phyloP scores from a whole-genome alignment of 2,888 invertebrate species.

The Sesia apiformis region DNA sequence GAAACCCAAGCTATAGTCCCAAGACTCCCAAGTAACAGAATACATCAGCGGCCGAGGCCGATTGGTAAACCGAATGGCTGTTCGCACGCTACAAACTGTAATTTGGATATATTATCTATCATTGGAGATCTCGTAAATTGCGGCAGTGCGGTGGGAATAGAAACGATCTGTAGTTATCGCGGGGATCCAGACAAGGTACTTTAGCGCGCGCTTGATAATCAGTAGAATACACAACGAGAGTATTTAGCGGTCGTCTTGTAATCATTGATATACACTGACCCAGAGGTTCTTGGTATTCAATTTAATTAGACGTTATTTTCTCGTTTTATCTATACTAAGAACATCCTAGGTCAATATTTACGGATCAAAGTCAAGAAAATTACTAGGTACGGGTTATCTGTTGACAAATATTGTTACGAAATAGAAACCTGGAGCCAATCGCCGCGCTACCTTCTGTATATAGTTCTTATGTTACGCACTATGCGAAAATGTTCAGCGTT shows the following conservation, averaged over 20 bases:
- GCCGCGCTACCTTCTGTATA: too few relatives aligned
- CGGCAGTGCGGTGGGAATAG: not conserved
- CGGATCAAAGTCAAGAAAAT: slow-evolving; percentile 34
- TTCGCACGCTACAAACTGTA: slow-evolving; percentile 37
- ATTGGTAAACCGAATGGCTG: slow-evolving; percentile 12
- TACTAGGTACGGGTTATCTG: slow-evolving; percentile 13
- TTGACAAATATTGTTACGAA: too few relatives aligned
- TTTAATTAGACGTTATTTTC: slow-evolving; percentile 51
- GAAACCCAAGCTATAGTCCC: not conserved
- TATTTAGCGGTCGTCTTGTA: slow-evolving; percentile 48
- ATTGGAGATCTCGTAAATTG: slow-evolving; percentile 30
- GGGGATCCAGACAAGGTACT: slow-evolving; percentile 1
- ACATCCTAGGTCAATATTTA: slow-evolving; percentile 63
- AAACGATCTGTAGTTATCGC: not conserved
- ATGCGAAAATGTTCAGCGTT: slow-evolving; percentile 7
- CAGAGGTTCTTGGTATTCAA: slow-evolving; percentile 35
- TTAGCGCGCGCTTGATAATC: slow-evolving; percentile 35
- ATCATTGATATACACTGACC: slow-evolving; percentile 49
- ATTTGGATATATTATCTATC: slow-evolving; percentile 50
- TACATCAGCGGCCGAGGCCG: not conserved
- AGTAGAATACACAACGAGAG: slow-evolving; percentile 40
- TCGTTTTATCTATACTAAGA: slow-evolving; percentile 41
- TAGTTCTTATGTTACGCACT: not conserved
- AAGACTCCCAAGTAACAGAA: not conserved
- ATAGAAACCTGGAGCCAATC: too few relatives aligned